These are phyloP conservation scores for Asteroscopus sphinx DNA, from an alignment of 2,888 invertebrate species.

Conservation along the genomic window DNA sequence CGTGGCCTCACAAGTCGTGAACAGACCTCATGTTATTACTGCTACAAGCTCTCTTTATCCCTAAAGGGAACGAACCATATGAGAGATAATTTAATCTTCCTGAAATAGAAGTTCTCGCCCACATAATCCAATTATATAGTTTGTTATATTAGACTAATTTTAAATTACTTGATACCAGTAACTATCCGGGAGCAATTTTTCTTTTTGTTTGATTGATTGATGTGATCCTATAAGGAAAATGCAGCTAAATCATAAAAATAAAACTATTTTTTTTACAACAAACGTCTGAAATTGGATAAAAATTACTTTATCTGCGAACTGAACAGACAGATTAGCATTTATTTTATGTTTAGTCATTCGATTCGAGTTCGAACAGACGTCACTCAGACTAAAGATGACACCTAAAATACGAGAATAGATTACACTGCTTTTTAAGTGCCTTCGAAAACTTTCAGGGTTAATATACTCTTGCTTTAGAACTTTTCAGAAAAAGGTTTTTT, in stretches of 20 bases:
- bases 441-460: too few species aligned
- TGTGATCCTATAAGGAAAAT: slow-evolving; percentile 25
- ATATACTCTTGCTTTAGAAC: too few species aligned
- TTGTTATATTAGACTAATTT: slow-evolving; percentile 19
- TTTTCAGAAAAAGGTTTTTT: too few species aligned
- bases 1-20: slow-evolving; percentile 8
- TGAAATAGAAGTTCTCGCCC: slow-evolving; percentile 26
- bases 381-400: slow-evolving; percentile 6
- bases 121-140: slow-evolving; percentile 36
- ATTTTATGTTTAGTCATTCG: slow-evolving; percentile 24
- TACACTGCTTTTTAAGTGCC: too few species aligned
- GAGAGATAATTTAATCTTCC: slow-evolving; percentile 34
- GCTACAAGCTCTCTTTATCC: slow-evolving; percentile 27
- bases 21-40: slow-evolving; percentile 22
- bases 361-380: slow-evolving; percentile 12
- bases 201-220: slow-evolving; percentile 47
- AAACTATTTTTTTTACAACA: slow-evolving; percentile 1
- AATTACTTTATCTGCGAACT: slow-evolving; percentile 14
- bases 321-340: slow-evolving; percentile 15
- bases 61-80: slow-evolving; percentile 28
- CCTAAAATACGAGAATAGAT: too few species aligned
- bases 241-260: slow-evolving; percentile 19
- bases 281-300: slow-evolving; percentile 8
- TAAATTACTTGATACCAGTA: slow-evolving; percentile 28
- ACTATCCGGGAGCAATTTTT: slow-evolving; percentile 28